A percentile compares a stretch with the other conserved stretches of the same genome.
phyloP scores from a whole-genome alignment of 2,113 vertebrate species.

The Neomonachus schauinslandi region DNA sequence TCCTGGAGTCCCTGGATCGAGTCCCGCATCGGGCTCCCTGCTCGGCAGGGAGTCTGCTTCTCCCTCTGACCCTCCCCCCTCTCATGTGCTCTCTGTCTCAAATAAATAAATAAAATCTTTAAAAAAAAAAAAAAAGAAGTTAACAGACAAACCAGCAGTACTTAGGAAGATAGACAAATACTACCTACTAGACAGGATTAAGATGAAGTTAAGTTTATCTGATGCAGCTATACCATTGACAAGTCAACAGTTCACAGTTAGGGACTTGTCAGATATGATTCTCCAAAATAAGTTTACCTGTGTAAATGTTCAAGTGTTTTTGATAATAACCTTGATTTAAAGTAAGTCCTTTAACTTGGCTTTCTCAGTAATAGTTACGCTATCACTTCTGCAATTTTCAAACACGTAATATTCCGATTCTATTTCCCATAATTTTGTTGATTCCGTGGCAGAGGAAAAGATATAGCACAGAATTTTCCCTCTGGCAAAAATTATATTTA shows the following conservation, averaged over 20 bases:
- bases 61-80: too few relatives aligned
- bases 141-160: not conserved
- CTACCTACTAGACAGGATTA: not conserved
- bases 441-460: not conserved
- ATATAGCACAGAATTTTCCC: slow-evolving; percentile 15
- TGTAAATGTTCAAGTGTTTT: not conserved
- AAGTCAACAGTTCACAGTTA: not conserved
- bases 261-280: not conserved
- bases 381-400: slow-evolving; percentile 1
- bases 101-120: too few relatives aligned
- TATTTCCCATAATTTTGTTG: slow-evolving; percentile 37
- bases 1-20: too few relatives aligned
- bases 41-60: too few relatives aligned
- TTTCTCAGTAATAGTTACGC: not conserved
- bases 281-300: slow-evolving; percentile 20
- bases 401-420: not conserved
- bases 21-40: too few relatives aligned
- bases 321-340: slow-evolving; percentile 43
- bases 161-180: not conserved
- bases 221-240: not conserved
- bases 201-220: not conserved
- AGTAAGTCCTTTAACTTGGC: not conserved
- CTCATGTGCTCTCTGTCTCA: too few relatives aligned
- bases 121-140: too few relatives aligned
- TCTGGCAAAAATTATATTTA: slow-evolving; percentile 48